Evolutionary conservation across 1,140 invertebrate genomes (phyloP), one percentile per base, ranked within the genome.

Genomic region (Psix sp.): DNA sequence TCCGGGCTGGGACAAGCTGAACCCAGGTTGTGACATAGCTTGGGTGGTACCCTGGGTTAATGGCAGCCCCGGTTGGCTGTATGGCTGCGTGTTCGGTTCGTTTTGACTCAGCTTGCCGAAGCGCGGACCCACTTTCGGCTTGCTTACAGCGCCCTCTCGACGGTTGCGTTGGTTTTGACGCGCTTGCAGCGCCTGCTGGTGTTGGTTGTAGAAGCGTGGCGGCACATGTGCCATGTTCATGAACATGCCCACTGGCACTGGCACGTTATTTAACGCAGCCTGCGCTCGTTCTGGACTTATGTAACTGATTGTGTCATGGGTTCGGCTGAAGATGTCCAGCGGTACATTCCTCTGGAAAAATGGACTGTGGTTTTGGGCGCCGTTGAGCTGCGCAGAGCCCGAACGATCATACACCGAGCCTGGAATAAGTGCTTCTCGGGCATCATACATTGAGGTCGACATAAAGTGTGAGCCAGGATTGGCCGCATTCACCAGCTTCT

Each of bases 401-500:
- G 89, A 91, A 84, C 93, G 82, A 79, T 96, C 94, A 81, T 95
- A 96, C 0, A 94, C 91, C 21, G 91, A 92, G 0, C 93, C 93
- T 0, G 96, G 96, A 17, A 97, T 94, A 82, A 98, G 89, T 0
- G 94, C 95, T 84, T 96, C 95, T 48, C 95, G 88, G 3, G 94
- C 95, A 84, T 97, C 94, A 81, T 95, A 98, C 91, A 97, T 96
- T 6, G 95, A 94, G 13, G 95, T 98, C 10, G 94, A 95, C 97
- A 98, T 98, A 78, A 98, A 99, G 80, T 98, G 95, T 1, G 95
- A 95, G 1, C 97, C 98, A 1, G 97, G 97, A 86, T 99, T 99
- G 16, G 94, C 91, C 0, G 94, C 91, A 86, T 99, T 98, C 1
- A 97, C 91, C 18, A 99, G 88, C 82, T 98, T 97, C 83, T 97